Base-by-base conservation (phyloP, 2,113 vertebrate species). In the Leptodactylus fuscus region DNA sequence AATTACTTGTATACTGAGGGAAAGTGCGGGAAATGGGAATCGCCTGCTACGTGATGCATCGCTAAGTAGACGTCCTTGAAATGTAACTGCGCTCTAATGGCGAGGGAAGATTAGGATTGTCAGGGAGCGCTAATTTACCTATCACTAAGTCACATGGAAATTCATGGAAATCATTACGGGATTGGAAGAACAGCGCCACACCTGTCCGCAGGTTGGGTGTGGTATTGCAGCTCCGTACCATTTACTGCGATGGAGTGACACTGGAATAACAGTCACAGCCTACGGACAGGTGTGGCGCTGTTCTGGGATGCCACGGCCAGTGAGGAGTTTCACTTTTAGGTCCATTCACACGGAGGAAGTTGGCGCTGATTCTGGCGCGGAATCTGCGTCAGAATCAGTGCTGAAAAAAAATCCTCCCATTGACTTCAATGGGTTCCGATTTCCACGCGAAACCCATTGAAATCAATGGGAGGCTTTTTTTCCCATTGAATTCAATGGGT, bases 21-120 rank as follows among this genome's bases (percentile, higher is more conserved):
- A 70, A 71, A 85, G 75, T 70, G 48, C 65, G 73, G 67, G 62
- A 71, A 73, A 86, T 70, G 62, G 49, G 77, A 58, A 81, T 86
- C 58, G 75, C 41, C 55, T 60, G 34, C 29, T 44, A 38, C 24
- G 38, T 62, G 53, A 58, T 80, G 77, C 77, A 44, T 80, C 15
- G 22, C 53, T 80, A 60, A 80, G 77, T 80, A 58, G 77, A 80
- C 62, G 77, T 15, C 77, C 77, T 80, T 80, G 77, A 80, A 62
- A 80, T 60, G 1, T n/a, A 79, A 60, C 36, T 2, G 32, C 36
- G 11, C 34, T 18, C 51, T 62, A 27, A 24, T 76, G 24, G 46
- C 32, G 20, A 51, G 46, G 16, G 6, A 32, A 76, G 46, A 51
- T 51, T 76, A 10, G 12, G 15, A 27, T 6, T 18, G 24, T 32